Percentiles rank a stretch among this genome's conserved stretches.
Evolutionary conservation across 2,113 vertebrate species (phyloP).

Genomic region (Caranx melampygus): DNA sequence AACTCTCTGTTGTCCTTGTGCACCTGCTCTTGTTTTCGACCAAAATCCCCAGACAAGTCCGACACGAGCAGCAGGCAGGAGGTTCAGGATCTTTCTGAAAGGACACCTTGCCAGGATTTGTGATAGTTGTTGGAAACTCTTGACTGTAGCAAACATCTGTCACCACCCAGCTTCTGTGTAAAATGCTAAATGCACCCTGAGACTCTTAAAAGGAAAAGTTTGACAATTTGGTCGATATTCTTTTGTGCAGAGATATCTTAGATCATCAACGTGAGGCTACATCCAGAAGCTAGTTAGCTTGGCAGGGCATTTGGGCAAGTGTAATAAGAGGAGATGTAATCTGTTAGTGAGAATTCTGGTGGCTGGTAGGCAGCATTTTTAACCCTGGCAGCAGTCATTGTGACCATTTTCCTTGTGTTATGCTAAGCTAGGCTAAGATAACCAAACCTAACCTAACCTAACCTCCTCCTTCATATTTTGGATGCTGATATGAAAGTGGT

Average conservation of each 20-base stretch:
- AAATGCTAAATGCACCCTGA: too few species aligned
- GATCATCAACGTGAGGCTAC: background rate
- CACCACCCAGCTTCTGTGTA: background rate
- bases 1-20: slow-evolving; percentile 35
- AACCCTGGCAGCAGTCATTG: background rate
- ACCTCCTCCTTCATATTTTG: background rate
- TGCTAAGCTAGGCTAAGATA: background rate
- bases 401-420: background rate
- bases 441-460: background rate
- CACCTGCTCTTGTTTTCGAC: slow-evolving; percentile 7
- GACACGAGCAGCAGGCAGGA: slow-evolving; percentile 37
- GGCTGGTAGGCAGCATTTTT: background rate
- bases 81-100: slow-evolving; percentile 20
- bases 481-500: background rate
- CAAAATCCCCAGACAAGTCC: slow-evolving; percentile 34
- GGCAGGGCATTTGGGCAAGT: background rate
- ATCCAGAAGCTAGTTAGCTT: background rate
- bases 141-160: background rate
- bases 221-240: background rate
- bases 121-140: background rate
- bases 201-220: background rate
- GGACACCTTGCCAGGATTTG: slow-evolving; percentile 15
- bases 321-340: background rate
- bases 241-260: background rate
- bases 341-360: background rate